Percentiles rank a stretch among this genome's conserved stretches.
phyloP scores from a whole-genome alignment of 2,113 vertebrate species.

The Nettapus auritus region DNA sequence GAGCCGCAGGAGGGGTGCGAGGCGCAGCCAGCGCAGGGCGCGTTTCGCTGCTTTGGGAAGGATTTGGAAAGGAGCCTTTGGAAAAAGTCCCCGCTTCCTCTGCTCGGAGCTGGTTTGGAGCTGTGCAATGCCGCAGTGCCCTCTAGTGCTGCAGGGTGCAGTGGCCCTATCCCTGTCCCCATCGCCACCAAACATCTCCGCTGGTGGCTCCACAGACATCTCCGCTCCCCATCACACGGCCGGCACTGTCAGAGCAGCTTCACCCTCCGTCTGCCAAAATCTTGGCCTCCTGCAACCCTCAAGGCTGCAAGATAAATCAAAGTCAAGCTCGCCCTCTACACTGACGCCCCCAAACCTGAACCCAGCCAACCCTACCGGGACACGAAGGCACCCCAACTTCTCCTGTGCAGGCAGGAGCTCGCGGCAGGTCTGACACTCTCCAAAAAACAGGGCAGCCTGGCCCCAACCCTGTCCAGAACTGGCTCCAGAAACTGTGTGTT shows the following conservation, averaged over 20 bases:
- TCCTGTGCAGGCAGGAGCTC: neutral
- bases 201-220: neutral
- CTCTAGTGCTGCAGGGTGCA: constrained; percentile 52
- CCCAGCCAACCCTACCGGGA: fast-evolving
- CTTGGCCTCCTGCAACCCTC: neutral
- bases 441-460: neutral
- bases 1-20: neutral
- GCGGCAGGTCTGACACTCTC: neutral
- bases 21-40: neutral
- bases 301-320: neutral
- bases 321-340: neutral
- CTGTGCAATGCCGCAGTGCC: neutral
- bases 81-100: neutral
- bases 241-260: neutral
- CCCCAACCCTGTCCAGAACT: neutral
- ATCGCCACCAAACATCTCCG: neutral
- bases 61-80: neutral
- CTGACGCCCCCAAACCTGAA: neutral
- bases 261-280: too few relatives aligned
- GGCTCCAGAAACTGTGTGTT: neutral
- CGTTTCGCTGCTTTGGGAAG: neutral
- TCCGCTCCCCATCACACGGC: neutral
- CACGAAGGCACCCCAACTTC: fast-evolving
- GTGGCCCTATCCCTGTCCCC: neutral
- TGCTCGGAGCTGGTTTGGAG: fast-evolving